Evolutionary conservation across 2,888 invertebrate species (phyloP).

Genomic region (Drepana falcataria): DNA sequence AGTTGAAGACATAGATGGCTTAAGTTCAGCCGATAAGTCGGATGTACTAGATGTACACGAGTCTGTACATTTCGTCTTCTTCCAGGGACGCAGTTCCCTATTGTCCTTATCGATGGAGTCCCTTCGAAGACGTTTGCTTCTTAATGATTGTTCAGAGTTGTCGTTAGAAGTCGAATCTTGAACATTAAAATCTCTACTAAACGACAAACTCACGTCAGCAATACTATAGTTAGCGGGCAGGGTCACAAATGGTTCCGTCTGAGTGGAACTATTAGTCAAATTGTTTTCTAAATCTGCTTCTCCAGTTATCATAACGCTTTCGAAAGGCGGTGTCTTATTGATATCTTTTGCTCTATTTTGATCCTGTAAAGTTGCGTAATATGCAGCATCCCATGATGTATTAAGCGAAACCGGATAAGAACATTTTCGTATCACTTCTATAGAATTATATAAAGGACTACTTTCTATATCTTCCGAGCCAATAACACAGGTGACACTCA

Average conservation of each 20-base stretch:
- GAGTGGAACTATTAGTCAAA: constrained; percentile 41
- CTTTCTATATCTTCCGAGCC: constrained; percentile 26
- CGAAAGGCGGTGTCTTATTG: constrained; percentile 51
- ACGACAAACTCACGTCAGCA: constrained; percentile 49
- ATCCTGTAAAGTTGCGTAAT: constrained; percentile 37
- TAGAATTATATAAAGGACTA: constrained; percentile 27
- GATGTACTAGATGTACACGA: constrained; percentile 45
- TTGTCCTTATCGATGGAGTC: constrained; percentile 44
- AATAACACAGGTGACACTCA: constrained; percentile 25
- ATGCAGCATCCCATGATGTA: constrained; percentile 55
- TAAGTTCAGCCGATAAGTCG: constrained; percentile 40
- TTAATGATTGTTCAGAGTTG: constrained; percentile 36
- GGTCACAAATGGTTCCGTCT: constrained; percentile 44
- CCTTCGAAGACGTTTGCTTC: constrained; percentile 49
- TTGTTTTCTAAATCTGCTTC: constrained; percentile 31
- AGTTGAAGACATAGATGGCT: constrained; percentile 40
- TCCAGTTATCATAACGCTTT: constrained; percentile 49
- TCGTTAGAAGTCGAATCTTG: constrained; percentile 43
- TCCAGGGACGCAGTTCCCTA: constrained; percentile 41
- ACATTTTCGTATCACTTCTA: constrained; percentile 61
- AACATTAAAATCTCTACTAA: constrained; percentile 44
- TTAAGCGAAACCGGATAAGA: constrained; percentile 35
- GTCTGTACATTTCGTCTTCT: constrained; percentile 54
- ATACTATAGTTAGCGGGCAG: constrained; percentile 33
- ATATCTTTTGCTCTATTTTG: constrained; percentile 29